These are phyloP conservation scores for Rhegmatorhina hoffmannsi DNA, from an alignment of 2,113 vertebrate genomes.

Conservation along the genomic window DNA sequence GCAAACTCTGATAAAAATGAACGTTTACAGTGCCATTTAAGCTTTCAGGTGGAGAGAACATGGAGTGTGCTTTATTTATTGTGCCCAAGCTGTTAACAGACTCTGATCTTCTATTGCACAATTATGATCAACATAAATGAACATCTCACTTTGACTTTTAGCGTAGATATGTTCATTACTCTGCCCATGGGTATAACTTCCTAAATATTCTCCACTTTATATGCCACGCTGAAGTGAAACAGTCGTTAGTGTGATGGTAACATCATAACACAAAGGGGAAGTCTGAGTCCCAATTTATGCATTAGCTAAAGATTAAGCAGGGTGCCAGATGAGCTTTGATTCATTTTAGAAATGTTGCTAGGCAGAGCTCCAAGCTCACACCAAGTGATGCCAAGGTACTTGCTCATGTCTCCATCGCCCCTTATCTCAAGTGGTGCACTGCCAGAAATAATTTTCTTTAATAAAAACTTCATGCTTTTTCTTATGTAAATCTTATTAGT, in stretches of 20 bases:
- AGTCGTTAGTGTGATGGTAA: neutral
- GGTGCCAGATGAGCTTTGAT: slow-evolving; percentile 26
- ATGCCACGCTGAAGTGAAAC: neutral
- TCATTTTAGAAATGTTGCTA: slow-evolving; percentile 3
- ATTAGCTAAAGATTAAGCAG: slow-evolving; percentile 4
- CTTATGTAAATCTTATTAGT: neutral
- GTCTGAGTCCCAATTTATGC: neutral
- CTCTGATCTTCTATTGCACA: neutral
- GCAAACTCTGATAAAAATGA: neutral
- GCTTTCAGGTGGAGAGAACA: neutral
- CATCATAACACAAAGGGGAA: neutral
- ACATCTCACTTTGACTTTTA: neutral
- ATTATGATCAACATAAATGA: neutral
- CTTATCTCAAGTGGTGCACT: slow-evolving; percentile 23
- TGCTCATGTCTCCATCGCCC: neutral
- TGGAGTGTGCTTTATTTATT: neutral
- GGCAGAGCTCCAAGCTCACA: slow-evolving; percentile 33
- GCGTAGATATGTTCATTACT: neutral
- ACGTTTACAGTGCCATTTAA: neutral
- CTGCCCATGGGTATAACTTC: neutral
- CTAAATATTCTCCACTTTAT: neutral
- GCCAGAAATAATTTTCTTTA: slow-evolving; percentile 32
- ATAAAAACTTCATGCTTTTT: neutral
- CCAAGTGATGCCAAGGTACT: slow-evolving; percentile 20
- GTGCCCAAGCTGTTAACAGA: neutral